phyloP scores from a whole-genome alignment of 2,888 invertebrate genomes.

The Amphimallon solstitiale region DNA sequence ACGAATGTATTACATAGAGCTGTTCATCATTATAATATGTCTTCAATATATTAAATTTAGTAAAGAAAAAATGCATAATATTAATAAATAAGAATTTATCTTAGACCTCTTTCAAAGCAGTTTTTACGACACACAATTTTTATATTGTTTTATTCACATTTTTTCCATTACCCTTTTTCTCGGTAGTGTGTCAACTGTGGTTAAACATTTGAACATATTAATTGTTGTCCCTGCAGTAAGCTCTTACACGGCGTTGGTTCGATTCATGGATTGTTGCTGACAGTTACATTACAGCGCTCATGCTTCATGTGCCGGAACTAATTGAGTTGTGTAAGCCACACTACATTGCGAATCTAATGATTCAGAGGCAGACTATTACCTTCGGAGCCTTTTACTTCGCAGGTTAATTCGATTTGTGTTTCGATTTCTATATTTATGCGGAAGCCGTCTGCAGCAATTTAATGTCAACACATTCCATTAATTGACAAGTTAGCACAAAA shows the following conservation, averaged over 20 bases:
- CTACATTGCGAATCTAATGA: constrained; percentile 59
- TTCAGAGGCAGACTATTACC: constrained; percentile 42
- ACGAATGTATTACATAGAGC: no score
- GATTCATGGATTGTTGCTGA: constrained; percentile 44
- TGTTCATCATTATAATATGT: no score
- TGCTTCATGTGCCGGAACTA: constrained; percentile 58
- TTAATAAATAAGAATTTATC: no score
- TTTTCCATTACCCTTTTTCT: not conserved
- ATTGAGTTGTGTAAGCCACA: constrained; percentile 58
- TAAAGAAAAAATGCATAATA: no score
- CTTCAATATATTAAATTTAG: no score
- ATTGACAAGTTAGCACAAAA: constrained; percentile 8
- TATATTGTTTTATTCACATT: constrained; percentile 3
- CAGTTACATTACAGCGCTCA: constrained; percentile 51
- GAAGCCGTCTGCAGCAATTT: constrained; percentile 20
- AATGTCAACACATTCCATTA: constrained; percentile 26
- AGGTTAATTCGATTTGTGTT: constrained; percentile 29
- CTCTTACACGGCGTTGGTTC: constrained; percentile 30
- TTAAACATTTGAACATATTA: not conserved
- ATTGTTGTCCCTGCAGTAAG: constrained; percentile 15
- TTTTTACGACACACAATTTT: no score
- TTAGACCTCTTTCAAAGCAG: no score
- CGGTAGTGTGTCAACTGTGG: constrained; percentile 8
- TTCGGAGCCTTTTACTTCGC: constrained; percentile 31
- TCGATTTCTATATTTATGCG: constrained; percentile 29